phyloP scores from a whole-genome alignment of 2,888 invertebrate genomes.

The Neocrepidodera transversa region DNA sequence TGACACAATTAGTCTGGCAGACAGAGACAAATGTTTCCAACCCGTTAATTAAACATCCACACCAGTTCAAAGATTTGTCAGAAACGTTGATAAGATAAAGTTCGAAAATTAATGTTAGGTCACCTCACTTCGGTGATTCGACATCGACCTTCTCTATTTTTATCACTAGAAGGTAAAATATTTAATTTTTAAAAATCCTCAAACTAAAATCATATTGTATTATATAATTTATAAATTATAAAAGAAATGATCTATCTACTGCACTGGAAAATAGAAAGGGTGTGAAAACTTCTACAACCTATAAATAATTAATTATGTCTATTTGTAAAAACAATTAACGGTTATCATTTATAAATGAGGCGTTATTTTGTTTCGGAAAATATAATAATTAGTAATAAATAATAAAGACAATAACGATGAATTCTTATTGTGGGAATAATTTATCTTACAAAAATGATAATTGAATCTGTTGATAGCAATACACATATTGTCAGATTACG shows the following conservation, averaged over 20 bases:
- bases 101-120: conserved; percentile 22
- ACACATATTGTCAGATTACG: not conserved
- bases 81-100: conserved; percentile 49
- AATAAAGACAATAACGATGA: not conserved
- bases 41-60: conserved; percentile 52
- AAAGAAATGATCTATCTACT: conserved; percentile 6
- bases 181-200: too few relatives aligned
- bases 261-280: conserved; percentile 12
- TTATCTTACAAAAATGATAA: conserved; percentile 5
- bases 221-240: too few relatives aligned
- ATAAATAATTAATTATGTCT: conserved; percentile 2
- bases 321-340: conserved; percentile 5
- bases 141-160: conserved; percentile 3
- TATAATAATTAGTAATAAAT: not conserved
- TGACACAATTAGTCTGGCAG: conserved; percentile 22
- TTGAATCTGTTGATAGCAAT: conserved; percentile 1
- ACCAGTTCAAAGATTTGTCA: conserved; percentile 49
- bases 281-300: conserved; percentile 3
- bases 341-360: conserved; percentile 4
- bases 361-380: conserved; percentile 1
- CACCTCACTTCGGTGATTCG: conserved; percentile 1
- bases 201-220: too few relatives aligned
- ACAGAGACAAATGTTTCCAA: conserved; percentile 32
- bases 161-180: too few relatives aligned
- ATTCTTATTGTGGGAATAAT: not conserved